A percentile compares a stretch with the other conserved stretches of the same genome.
Evolutionary conservation across 2,797 vertebrate genomes (phyloP).

Genomic region (Microctenopoma steveboyesi): DNA sequence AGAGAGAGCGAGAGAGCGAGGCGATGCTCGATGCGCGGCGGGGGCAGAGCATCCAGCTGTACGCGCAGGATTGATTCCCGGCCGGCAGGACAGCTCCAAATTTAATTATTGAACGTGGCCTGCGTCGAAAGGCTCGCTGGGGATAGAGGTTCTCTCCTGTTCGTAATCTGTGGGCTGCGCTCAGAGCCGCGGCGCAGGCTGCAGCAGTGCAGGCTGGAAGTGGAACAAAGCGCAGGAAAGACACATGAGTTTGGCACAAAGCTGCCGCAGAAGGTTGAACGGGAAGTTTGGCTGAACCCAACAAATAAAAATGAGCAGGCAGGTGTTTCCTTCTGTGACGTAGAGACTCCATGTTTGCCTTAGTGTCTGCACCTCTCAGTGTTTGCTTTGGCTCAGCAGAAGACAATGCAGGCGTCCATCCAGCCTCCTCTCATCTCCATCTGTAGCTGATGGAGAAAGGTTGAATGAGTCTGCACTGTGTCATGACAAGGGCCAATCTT

Average conservation of each 20-base stretch:
- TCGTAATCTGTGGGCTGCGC: constrained; percentile 37
- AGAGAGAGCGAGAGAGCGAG: background rate
- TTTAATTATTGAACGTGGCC: constrained; percentile 78
- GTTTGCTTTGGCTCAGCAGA: constrained; percentile 50
- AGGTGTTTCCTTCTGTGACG: constrained; percentile 38
- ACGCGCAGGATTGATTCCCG: constrained; percentile 62
- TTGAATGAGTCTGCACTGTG: constrained; percentile 13
- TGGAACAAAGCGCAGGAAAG: constrained; percentile 55
- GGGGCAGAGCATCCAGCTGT: constrained; percentile 12
- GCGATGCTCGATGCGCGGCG: constrained; percentile 38
- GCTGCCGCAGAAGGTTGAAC: background rate
- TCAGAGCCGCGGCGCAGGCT: constrained; percentile 30
- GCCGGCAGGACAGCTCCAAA: constrained; percentile 69
- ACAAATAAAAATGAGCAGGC: constrained; percentile 29
- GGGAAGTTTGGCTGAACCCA: constrained; percentile 24
- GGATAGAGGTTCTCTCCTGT: constrained; percentile 74
- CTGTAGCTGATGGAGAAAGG: constrained; percentile 15
- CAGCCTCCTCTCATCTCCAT: constrained; percentile 21
- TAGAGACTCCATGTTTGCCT: constrained; percentile 49
- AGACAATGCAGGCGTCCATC: constrained; percentile 22
- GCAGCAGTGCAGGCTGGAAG: constrained; percentile 30
- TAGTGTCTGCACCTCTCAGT: background rate
- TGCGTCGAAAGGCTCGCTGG: constrained; percentile 65
- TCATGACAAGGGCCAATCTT: constrained; percentile 1
- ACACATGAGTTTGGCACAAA: constrained; percentile 44